Conservation (phyloP, 2,113 vertebrate genomes). For the Chaetura pelagica region DNA sequence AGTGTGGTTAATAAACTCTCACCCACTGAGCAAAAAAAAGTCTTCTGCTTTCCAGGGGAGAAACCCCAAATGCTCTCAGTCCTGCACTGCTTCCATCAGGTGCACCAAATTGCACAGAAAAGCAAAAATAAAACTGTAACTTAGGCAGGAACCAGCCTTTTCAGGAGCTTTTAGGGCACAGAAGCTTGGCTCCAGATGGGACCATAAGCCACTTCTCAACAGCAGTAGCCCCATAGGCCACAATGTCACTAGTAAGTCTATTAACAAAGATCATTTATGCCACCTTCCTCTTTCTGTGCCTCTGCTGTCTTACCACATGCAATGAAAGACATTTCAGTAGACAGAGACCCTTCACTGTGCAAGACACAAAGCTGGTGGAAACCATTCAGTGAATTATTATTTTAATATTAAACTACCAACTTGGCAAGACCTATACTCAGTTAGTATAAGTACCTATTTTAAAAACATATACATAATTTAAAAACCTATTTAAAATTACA, state of each 20-base stretch:
- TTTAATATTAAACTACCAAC: not conserved
- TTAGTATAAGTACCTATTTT: not conserved
- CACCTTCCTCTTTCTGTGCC: not conserved
- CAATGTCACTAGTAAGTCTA: not conserved
- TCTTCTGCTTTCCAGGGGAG: not conserved
- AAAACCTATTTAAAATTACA: not conserved
- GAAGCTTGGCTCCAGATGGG: not conserved
- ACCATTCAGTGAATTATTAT: not conserved
- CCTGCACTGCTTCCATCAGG: not conserved
- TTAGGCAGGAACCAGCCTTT: not conserved
- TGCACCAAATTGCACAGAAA: not conserved
- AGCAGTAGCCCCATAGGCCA: not conserved
- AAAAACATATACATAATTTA: not conserved
- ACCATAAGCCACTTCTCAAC: not conserved
- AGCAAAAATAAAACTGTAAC: not conserved
- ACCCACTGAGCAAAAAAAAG: conserved; percentile 67
- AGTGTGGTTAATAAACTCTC: conserved; percentile 76
- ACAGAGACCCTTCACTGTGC: not conserved
- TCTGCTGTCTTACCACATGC: not conserved
- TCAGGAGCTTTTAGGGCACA: not conserved
- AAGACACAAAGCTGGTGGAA: not conserved
- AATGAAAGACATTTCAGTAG: not conserved
- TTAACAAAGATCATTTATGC: not conserved
- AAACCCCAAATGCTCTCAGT: not conserved
- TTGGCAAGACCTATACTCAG: not conserved